Evolutionary conservation across 2,888 invertebrate species (phyloP).

Genomic region (Dorcus hopei): DNA sequence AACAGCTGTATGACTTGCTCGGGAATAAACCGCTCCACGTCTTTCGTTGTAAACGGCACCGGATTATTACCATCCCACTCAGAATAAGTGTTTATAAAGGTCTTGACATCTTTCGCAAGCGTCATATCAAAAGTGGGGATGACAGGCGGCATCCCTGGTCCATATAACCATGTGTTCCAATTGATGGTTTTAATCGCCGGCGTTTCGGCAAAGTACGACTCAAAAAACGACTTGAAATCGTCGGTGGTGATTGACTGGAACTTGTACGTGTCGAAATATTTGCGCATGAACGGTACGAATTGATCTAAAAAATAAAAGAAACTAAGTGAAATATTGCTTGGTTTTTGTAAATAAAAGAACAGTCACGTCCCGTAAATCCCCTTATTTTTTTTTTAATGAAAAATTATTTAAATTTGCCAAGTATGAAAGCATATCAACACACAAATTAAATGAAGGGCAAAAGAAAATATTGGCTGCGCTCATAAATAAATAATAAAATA

Average conservation of each 20-base stretch:
- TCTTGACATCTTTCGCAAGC: conserved; percentile 59
- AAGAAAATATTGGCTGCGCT: no score
- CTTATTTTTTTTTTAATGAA: background rate
- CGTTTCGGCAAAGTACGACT: conserved; percentile 66
- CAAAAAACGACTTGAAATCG: conserved; percentile 72
- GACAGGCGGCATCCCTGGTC: conserved; percentile 84
- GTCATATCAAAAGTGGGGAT: conserved; percentile 76
- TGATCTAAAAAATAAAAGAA: conserved; percentile 42
- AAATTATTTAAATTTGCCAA: background rate
- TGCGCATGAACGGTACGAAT: conserved; percentile 82
- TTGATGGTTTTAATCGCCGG: conserved; percentile 62
- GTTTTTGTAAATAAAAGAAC: background rate
- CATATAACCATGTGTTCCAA: conserved; percentile 81
- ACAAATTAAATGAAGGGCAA: no score
- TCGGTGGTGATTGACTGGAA: conserved; percentile 79
- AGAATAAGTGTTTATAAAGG: conserved; percentile 58
- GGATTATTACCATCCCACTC: conserved; percentile 39
- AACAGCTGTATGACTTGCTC: conserved; percentile 69
- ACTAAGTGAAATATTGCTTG: background rate
- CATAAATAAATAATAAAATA: no score
- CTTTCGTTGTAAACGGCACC: conserved; percentile 51
- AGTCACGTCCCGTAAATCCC: background rate
- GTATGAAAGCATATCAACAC: no score
- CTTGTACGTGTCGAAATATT: conserved; percentile 77
- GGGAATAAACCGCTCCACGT: conserved; percentile 58